Base-by-base conservation (phyloP, 1,140 invertebrate genomes). In the Camponotus vicinus region DNA sequence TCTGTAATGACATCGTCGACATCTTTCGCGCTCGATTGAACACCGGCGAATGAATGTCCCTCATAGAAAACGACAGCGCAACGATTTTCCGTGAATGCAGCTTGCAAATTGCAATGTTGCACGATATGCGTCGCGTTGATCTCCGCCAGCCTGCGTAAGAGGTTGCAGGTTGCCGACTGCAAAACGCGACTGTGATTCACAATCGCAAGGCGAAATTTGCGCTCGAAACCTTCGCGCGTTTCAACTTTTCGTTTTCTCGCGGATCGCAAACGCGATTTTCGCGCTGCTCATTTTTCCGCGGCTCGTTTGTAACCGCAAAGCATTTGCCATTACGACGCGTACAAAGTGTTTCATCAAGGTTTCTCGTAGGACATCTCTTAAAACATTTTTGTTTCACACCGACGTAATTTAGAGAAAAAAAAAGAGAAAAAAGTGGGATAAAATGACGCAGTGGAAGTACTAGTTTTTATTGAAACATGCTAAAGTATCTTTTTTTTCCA, bases 51-150 rank as follows among this genome's bases (percentile, higher is more conserved):
- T 1, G 13, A 52, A 32, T 34, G 79, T 75, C 45, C 59, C 11
- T n/a, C 55, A 1, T 18, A 42, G 42, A 78, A 57, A 61, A 32
- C 7, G 49, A 21, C 55, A 18, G n/a, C 18, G 32, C 13, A 63
- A 61, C 67, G 27, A 71, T 66, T 61, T 82, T 55, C 71, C 55
- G 32, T 61, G 64, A 80, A 85, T 67, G 77, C 61, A 59, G 21
- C 84, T 87, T 75, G 73, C 73, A 84, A 89, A 90, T 90, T 89
- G 42, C 69, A 75, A 83, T 34, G 59, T 32, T 55, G 77, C 55
- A 49, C 61, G 69, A 61, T 42, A 49, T 32, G 52, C 27, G 15
- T 73, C 52, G 49, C 11, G 42, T 49, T 76, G 37, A 59, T 77
- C 49, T 71, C 27, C n/a, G 67, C 42, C 42, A 70, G 27, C 9